phyloP scores from a whole-genome alignment of 2,797 vertebrate genomes.

The Nyctalus aviator region DNA sequence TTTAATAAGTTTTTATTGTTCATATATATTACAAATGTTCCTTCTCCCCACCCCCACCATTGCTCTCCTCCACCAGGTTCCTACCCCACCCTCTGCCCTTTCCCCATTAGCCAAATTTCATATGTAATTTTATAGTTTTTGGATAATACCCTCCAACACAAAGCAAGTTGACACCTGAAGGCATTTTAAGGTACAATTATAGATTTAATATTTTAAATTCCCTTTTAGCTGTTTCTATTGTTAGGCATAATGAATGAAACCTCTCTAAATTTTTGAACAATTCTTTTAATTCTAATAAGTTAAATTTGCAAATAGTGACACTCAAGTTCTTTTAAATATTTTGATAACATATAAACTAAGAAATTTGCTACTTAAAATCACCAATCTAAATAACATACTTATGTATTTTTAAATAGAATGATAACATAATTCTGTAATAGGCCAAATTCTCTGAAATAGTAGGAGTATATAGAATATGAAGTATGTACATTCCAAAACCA shows the following conservation, averaged over 20 bases:
- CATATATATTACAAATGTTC: too few relatives aligned
- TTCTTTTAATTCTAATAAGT: constrained; percentile 29
- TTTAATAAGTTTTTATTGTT: too few relatives aligned
- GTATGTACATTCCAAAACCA: neutral
- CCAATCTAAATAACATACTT: neutral
- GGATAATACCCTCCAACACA: neutral
- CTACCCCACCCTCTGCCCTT: too few relatives aligned
- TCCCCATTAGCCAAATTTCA: constrained; percentile 1
- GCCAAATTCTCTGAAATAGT: neutral
- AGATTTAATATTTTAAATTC: neutral
- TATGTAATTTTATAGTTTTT: neutral
- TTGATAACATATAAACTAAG: neutral
- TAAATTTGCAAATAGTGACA: neutral
- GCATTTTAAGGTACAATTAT: neutral
- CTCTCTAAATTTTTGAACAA: neutral
- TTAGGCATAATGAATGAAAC: neutral
- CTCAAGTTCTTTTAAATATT: constrained; percentile 8
- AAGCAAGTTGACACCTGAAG: neutral
- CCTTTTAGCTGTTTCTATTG: neutral
- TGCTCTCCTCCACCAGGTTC: too few relatives aligned
- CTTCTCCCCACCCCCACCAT: too few relatives aligned
- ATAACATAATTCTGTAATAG: neutral
- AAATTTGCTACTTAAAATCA: constrained; percentile 6
- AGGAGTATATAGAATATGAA: neutral
- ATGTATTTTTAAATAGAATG: constrained; percentile 25